Conservation (phyloP, 92 coral and sea anemone genomes). For the Hydrozoanthus gracilis region DNA sequence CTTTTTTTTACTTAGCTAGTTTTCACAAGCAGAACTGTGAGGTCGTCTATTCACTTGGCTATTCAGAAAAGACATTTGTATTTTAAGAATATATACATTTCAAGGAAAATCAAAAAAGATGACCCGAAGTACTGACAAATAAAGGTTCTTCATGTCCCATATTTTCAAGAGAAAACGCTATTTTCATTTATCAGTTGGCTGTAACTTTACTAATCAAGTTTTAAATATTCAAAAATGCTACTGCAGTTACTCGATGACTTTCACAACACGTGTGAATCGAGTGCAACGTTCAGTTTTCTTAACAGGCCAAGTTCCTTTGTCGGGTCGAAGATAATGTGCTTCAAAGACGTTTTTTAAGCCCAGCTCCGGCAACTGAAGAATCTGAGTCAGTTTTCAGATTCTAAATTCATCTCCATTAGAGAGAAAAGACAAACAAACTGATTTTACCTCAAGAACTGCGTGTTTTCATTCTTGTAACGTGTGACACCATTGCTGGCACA, state of each 20-base stretch:
- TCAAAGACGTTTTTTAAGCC: not conserved
- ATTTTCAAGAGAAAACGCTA: not conserved
- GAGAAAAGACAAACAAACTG: not conserved
- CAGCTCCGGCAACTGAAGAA: not conserved
- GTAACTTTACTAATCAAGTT: not conserved
- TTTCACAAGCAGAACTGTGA: not conserved
- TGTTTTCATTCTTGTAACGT: not conserved
- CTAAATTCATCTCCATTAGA: not conserved
- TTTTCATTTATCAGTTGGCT: not conserved
- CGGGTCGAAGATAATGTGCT: not conserved
- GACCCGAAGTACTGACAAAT: not conserved
- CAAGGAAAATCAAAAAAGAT: not conserved
- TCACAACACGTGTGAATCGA: slow-evolving; percentile 33
- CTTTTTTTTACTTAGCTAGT: not conserved
- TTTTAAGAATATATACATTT: not conserved
- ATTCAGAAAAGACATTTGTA: not conserved
- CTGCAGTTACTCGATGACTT: not conserved
- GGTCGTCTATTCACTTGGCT: not conserved
- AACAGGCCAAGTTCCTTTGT: slow-evolving; percentile 33
- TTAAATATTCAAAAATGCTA: not conserved
- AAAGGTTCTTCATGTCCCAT: not conserved
- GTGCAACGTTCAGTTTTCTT: slow-evolving; percentile 5
- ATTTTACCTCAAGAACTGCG: slow-evolving; percentile 12
- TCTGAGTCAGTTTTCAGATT: not conserved
- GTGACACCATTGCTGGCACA: slow-evolving; percentile 11